A percentile compares a stretch with the other conserved stretches of the same genome.
Evolutionary conservation across 2,797 vertebrate genomes (phyloP).

Genomic region (Varecia variegata): DNA sequence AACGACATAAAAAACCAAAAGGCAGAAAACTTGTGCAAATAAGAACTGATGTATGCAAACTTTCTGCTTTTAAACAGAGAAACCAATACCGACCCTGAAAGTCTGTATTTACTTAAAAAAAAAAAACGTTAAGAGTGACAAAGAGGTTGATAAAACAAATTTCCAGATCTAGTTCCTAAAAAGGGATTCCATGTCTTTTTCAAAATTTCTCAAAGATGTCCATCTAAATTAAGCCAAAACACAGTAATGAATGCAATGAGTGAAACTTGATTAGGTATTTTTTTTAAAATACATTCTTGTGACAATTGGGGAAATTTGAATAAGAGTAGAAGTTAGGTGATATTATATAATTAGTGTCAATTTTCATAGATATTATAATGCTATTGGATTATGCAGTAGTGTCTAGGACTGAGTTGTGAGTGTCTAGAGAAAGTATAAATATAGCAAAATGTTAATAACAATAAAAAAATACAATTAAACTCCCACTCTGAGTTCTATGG

Average conservation of each 20-base stretch:
- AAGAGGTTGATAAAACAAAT: not conserved
- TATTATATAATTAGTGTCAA: not conserved
- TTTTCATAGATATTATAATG: not conserved
- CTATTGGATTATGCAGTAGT: not conserved
- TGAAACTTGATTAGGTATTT: not conserved
- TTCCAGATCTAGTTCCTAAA: not conserved
- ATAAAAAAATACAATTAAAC: not conserved
- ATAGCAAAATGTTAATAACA: not conserved
- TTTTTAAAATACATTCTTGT: not conserved
- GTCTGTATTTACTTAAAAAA: not conserved
- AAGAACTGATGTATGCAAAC: not conserved
- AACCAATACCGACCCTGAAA: not conserved
- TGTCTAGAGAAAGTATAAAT: not conserved
- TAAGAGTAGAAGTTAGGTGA: not conserved
- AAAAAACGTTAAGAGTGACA: not conserved
- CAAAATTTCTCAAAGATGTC: not conserved
- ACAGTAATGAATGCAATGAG: not conserved
- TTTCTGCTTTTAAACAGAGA: not conserved
- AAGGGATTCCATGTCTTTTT: not conserved
- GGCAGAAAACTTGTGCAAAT: not conserved
- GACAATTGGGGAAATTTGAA: not conserved
- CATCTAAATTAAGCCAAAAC: not conserved
- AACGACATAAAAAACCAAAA: not conserved
- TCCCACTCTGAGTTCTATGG: not conserved
- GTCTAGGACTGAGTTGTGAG: not conserved